Base-by-base conservation (phyloP, 2,888 invertebrate genomes). In the Herminia tarsipennalis region DNA sequence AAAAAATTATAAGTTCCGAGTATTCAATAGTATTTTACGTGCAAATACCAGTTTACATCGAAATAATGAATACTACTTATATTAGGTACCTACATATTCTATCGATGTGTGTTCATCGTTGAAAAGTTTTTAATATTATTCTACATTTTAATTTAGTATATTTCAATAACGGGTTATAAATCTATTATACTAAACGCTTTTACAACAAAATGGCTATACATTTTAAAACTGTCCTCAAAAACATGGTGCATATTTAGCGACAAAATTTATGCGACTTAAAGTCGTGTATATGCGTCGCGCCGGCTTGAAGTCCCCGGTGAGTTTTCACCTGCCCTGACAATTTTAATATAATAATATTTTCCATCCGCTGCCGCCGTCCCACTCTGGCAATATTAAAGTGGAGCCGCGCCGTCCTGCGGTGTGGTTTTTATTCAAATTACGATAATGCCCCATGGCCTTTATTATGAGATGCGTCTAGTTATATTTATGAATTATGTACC, bases 271-370 rank as follows among this genome's bases (percentile, higher is more conserved):
- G 42, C 61, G 53, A 62, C 46, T 72, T 62, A 35, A 47, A 56
- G 37, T 56, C 52, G 51, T 36, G 43, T 49, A 35, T 36, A 46
- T 44, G 35, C 49, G 69, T 38, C 50, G 71, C n/a, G 42, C 71
- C 69, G 73, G 78, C 79, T 66, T 67, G 41, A 34, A 52, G 62
- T 67, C 66, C 52, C 60, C 16, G 40, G 49, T 39, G 66, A 58
- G 65, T 65, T 61, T 68, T 74, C 81, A 81, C 81, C 81, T 81
- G 76, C 52, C 71, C 63, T 66, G 76, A 78, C 77, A 73, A 74
- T 81, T 83, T 83, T 84, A 83, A 83, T 83, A 82, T 78, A 81
- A 82, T 79, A 77, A 80, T 75, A 78, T 78, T 78, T 75, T 63
- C 58, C 60, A 39, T 50, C 47, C 48, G 51, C 21, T n/a, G 8